phyloP scores from a whole-genome alignment of 2,797 vertebrate genomes.

The Anguilla anguilla region DNA sequence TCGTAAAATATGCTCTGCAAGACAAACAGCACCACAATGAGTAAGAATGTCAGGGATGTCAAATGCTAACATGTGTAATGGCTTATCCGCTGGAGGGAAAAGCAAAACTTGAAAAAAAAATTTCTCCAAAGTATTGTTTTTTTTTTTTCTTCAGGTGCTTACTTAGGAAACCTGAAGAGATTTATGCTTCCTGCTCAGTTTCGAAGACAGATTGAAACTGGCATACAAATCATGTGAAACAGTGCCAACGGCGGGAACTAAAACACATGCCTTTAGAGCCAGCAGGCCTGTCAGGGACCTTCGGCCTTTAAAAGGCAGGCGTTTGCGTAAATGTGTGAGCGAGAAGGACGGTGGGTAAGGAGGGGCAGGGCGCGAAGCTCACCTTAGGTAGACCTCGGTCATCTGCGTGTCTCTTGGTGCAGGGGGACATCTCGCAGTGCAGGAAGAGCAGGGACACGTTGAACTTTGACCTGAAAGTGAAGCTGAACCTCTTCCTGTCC shows the following conservation, averaged over 20 bases:
- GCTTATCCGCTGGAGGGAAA: constrained; percentile 31
- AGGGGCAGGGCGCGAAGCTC: constrained; percentile 39
- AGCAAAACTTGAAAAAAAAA: not conserved
- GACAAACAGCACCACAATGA: not conserved
- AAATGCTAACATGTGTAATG: constrained; percentile 13
- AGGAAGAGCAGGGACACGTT: constrained; percentile 85
- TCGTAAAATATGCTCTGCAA: constrained; percentile 12
- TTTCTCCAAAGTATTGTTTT: constrained; percentile 21
- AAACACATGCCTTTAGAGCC: constrained; percentile 30
- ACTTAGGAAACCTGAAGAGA: constrained; percentile 43
- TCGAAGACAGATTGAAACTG: constrained; percentile 46
- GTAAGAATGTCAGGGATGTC: not conserved
- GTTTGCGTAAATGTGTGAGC: not conserved
- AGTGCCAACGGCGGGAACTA: constrained; percentile 39
- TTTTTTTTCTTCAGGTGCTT: constrained; percentile 47
- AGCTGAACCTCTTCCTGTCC: constrained; percentile 87
- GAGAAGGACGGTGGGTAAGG: not conserved
- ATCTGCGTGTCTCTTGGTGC: constrained; percentile 70
- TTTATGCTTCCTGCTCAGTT: constrained; percentile 48
- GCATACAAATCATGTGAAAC: constrained; percentile 32
- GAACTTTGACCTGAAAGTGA: constrained; percentile 84
- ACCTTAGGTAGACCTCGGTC: constrained; percentile 77
- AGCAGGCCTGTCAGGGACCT: constrained; percentile 33
- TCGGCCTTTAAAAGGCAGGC: not conserved
- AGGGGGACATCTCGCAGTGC: constrained; percentile 89